Evolutionary conservation across 2,797 vertebrate species (phyloP).

Genomic region (Fistularia commersonii): DNA sequence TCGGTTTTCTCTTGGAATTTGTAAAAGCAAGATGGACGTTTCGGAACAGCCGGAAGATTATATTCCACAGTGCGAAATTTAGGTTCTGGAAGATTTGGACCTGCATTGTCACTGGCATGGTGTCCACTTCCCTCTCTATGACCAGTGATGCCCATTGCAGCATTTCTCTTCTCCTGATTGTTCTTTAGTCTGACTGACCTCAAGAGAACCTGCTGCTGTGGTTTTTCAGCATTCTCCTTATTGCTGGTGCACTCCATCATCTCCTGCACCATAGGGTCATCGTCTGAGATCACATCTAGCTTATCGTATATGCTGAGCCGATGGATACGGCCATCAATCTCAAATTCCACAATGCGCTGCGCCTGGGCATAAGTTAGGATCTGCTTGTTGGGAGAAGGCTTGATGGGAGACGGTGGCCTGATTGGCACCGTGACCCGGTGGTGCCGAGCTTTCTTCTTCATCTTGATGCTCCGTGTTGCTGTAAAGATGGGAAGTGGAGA

Average conservation of each 20-base stretch:
- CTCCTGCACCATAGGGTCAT: constrained; percentile 90
- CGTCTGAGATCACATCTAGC: constrained; percentile 88
- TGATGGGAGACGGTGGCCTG: constrained; percentile 89
- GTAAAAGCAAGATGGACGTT: constrained; percentile 83
- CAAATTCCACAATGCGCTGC: constrained; percentile 97
- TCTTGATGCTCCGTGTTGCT: constrained; percentile 77
- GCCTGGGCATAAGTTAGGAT: constrained; percentile 97
- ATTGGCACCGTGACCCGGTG: constrained; percentile 83
- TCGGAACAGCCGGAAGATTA: constrained; percentile 88
- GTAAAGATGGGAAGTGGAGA: constrained; percentile 7
- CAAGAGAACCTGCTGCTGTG: constrained; percentile 79
- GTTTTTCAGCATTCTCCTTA: constrained; percentile 94
- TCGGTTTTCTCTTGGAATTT: constrained; percentile 88
- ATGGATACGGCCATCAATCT: constrained; percentile 90
- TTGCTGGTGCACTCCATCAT: constrained; percentile 96
- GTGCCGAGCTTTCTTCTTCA: constrained; percentile 96
- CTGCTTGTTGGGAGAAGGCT: constrained; percentile 90
- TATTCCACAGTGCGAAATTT: constrained; percentile 92
- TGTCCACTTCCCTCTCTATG: constrained; percentile 49
- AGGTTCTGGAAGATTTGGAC: constrained; percentile 85
- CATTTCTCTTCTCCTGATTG: constrained; percentile 87
- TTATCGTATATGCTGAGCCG: constrained; percentile 93
- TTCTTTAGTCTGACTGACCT: constrained; percentile 87
- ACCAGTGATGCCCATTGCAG: constrained; percentile 60
- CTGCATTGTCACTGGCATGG: constrained; percentile 10